These are phyloP conservation scores for Mystacornis crossleyi DNA, from an alignment of 2,113 vertebrate genomes.

Conservation along the genomic window DNA sequence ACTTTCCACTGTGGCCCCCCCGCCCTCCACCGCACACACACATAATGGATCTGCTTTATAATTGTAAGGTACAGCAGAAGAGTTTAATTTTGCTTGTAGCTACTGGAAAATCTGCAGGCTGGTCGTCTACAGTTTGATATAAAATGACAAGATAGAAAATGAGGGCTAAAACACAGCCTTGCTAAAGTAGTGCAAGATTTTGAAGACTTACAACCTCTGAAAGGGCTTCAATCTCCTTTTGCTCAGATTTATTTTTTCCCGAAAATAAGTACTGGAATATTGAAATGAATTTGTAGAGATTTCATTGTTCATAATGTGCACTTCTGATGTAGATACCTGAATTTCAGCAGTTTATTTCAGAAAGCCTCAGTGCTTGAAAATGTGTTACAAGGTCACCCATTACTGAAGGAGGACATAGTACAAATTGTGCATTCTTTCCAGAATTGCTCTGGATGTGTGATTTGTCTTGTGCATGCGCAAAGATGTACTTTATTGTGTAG, in stretches of 20 bases:
- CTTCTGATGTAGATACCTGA: background rate
- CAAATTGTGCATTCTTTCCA: background rate
- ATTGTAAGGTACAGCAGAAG: background rate
- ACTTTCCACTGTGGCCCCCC: background rate
- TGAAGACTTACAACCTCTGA: background rate
- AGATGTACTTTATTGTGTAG: rapidly evolving
- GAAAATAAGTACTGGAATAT: background rate
- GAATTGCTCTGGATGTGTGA: background rate
- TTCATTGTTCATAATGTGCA: background rate
- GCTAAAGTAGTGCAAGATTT: background rate
- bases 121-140: background rate
- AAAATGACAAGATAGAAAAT: background rate
- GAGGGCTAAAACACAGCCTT: background rate
- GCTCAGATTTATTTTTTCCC: background rate
- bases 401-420: background rate
- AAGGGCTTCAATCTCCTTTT: background rate
- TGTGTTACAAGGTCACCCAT: background rate
- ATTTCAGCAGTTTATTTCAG: background rate
- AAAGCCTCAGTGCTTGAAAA: background rate
- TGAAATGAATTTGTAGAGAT: background rate
- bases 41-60: background rate
- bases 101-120: background rate
- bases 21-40: rapidly evolving
- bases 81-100: background rate
- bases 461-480: background rate